Evolutionary conservation across 2,113 vertebrate genomes (phyloP).

Genomic region (Phaetusa simplex): DNA sequence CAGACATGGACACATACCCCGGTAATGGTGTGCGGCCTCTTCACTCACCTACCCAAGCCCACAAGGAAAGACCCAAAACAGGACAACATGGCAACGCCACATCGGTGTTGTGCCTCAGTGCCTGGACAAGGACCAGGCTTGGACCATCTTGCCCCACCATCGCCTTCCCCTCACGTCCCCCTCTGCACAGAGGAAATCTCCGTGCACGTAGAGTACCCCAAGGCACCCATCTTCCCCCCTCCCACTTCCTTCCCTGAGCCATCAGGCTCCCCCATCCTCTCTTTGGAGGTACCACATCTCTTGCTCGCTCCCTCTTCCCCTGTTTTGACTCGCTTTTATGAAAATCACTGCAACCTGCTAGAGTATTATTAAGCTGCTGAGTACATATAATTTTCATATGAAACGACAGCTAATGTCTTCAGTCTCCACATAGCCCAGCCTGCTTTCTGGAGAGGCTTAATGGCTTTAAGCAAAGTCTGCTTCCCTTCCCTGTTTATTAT

Average conservation of each 20-base stretch:
- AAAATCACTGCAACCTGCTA: neutral
- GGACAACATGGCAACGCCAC: neutral
- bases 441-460: neutral
- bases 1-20: neutral
- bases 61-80: neutral
- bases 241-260: neutral
- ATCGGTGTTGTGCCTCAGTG: neutral
- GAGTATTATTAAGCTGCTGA: neutral
- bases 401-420: constrained; percentile 7
- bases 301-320: neutral
- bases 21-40: accelerated
- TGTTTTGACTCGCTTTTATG: neutral
- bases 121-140: neutral
- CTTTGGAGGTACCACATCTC: neutral
- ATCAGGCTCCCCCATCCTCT: neutral
- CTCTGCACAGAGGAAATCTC: neutral
- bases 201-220: accelerated
- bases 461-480: constrained; percentile 11
- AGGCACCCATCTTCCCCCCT: neutral
- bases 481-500: constrained; percentile 16
- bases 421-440: neutral
- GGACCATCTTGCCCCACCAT: neutral
- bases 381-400: constrained; percentile 21
- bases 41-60: neutral
- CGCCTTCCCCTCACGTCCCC: neutral